Conservation (phyloP, 2,888 invertebrate species). For the Aspidapion aeneum region DNA sequence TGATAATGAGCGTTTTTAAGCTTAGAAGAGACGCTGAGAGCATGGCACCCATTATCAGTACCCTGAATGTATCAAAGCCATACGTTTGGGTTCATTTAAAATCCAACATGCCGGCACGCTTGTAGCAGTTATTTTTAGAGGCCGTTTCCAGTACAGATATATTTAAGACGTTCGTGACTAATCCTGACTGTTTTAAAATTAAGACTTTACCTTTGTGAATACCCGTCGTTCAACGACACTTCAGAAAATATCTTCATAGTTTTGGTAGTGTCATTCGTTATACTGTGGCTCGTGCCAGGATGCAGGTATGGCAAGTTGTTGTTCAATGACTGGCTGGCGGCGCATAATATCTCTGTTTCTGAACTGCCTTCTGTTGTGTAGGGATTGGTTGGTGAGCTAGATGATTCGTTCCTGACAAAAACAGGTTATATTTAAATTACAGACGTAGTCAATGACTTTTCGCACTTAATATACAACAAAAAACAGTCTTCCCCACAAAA, state of each 20-base stretch:
- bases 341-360: slow-evolving; percentile 64
- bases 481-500: neutral
- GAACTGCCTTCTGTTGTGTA: slow-evolving; percentile 61
- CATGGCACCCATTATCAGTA: no score
- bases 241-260: neutral
- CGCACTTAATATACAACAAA: neutral
- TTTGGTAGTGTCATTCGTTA: neutral
- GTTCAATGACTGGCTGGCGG: slow-evolving; percentile 52
- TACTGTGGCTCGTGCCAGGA: neutral
- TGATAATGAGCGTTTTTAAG: no score
- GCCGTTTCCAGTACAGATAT: no score
- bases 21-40: no score
- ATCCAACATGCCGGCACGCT: no score
- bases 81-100: no score
- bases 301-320: slow-evolving; percentile 27
- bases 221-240: neutral
- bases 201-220: no score
- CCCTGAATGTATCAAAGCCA: no score
- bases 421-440: no score
- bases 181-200: no score
- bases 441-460: neutral
- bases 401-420: neutral
- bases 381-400: neutral
- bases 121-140: no score
- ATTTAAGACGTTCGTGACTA: no score